Conservation (phyloP, 2,888 invertebrate genomes). For the Cordilura impudica region DNA sequence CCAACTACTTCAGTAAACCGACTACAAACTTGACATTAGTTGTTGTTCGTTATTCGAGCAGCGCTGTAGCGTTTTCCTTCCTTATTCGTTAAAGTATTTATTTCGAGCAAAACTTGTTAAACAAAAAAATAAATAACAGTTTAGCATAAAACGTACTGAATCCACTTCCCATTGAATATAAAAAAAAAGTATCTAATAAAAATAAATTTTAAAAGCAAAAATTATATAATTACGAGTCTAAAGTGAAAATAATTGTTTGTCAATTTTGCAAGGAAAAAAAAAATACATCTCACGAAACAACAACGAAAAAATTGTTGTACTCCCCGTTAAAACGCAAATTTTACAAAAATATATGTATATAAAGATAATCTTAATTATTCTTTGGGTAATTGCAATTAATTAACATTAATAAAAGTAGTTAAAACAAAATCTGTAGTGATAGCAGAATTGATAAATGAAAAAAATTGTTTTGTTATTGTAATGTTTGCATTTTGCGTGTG, state of each 20-base stretch:
- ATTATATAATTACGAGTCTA: slow-evolving; percentile 16
- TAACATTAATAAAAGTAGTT: slow-evolving; percentile 3
- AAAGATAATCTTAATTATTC: slow-evolving; percentile 2
- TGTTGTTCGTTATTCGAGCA: slow-evolving; percentile 48
- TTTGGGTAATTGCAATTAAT: slow-evolving; percentile 4
- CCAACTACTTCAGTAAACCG: slow-evolving; percentile 36
- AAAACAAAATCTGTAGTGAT: slow-evolving; percentile 7
- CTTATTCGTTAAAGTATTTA: background rate
- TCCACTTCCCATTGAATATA: slow-evolving; percentile 1
- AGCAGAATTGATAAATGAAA: slow-evolving; percentile 6
- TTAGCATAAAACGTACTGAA: background rate
- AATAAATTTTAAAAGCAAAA: background rate
- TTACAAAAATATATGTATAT: background rate
- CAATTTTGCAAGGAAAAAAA: slow-evolving; percentile 14
- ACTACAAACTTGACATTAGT: slow-evolving; percentile 49
- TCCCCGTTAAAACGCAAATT: background rate
- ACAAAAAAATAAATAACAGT: background rate
- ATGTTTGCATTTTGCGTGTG: background rate
- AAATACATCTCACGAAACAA: background rate
- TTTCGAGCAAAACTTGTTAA: slow-evolving; percentile 10
- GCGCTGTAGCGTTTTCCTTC: slow-evolving; percentile 50
- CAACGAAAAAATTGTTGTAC: background rate
- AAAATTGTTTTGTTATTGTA: slow-evolving; percentile 5
- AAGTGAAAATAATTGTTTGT: background rate
- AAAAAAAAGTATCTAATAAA: background rate